A percentile compares a stretch with the other conserved stretches of the same genome.
Evolutionary conservation across 2,113 vertebrate genomes (phyloP).

Genomic region (Nibea albiflora): DNA sequence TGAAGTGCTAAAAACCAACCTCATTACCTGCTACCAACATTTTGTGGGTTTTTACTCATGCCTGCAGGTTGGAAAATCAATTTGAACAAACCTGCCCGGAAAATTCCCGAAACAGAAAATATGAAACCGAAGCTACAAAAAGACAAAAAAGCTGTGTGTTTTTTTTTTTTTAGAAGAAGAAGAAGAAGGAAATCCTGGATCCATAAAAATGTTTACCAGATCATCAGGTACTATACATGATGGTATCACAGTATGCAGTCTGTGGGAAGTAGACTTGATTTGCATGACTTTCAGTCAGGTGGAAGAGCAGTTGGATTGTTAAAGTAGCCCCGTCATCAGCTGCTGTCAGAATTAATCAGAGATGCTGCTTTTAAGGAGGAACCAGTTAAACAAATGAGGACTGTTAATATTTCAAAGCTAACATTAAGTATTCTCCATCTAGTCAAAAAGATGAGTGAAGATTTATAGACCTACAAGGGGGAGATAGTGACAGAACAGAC

Average conservation of each 20-base stretch:
- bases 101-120: not conserved
- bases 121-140: constrained; percentile 21
- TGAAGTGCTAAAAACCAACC: constrained; percentile 7
- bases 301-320: constrained; percentile 69
- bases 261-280: constrained; percentile 73
- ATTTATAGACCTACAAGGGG: not conserved
- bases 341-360: constrained; percentile 11
- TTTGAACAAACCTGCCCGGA: not conserved
- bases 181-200: not conserved
- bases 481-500: not conserved
- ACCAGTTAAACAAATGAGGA: constrained; percentile 22
- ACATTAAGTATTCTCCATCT: not conserved
- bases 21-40: not conserved
- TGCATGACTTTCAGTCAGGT: constrained; percentile 65
- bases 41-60: constrained; percentile 9
- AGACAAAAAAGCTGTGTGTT: not conserved
- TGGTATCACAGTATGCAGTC: constrained; percentile 77
- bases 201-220: constrained; percentile 4
- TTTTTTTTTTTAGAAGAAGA: not conserved
- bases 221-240: constrained; percentile 41
- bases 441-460: constrained; percentile 3
- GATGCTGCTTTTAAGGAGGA: not conserved
- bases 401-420: constrained; percentile 15
- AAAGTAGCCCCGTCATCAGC: constrained; percentile 47
- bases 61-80: not conserved